Percentiles rank a stretch among this genome's conserved stretches.
Evolutionary conservation across 2,797 vertebrate genomes (phyloP).

Genomic region (Triplophysa bombifrons): DNA sequence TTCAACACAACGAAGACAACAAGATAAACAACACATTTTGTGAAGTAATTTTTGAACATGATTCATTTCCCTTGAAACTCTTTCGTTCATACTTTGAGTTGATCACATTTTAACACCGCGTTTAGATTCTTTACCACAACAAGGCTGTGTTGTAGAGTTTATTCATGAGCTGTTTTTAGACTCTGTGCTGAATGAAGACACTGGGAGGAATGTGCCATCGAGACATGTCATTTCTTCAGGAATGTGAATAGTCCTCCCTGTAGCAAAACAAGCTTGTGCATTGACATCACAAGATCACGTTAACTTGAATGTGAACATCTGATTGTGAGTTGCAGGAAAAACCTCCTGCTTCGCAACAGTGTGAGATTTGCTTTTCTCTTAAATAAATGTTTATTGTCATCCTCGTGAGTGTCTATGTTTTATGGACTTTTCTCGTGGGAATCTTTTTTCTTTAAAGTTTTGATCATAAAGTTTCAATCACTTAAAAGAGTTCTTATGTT

Average conservation of each 20-base stretch:
- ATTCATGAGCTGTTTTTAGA: slow-evolving; percentile 30
- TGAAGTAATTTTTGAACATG: background rate
- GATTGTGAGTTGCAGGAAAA: slow-evolving; percentile 31
- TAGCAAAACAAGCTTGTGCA: slow-evolving; percentile 26
- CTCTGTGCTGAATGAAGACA: slow-evolving; percentile 5
- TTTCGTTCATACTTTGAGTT: background rate
- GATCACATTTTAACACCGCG: background rate
- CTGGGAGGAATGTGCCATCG: slow-evolving; percentile 23
- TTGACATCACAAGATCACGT: slow-evolving; percentile 52
- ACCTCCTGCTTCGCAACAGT: background rate
- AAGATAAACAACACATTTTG: slow-evolving; percentile 25
- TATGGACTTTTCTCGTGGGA: no score
- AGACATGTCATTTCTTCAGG: slow-evolving; percentile 19
- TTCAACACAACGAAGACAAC: background rate
- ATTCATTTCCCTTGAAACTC: background rate
- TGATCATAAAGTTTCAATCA: background rate
- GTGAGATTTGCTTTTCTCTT: background rate
- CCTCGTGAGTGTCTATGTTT: no score
- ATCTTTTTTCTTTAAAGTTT: background rate
- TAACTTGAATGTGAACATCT: slow-evolving; percentile 26
- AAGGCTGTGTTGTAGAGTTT: slow-evolving; percentile 7
- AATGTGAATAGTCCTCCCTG: slow-evolving; percentile 36
- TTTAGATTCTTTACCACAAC: background rate
- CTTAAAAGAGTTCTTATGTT: background rate
- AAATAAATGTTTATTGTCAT: background rate